phyloP scores from a whole-genome alignment of 2,797 vertebrate species.

The Sebastes hubbsi region DNA sequence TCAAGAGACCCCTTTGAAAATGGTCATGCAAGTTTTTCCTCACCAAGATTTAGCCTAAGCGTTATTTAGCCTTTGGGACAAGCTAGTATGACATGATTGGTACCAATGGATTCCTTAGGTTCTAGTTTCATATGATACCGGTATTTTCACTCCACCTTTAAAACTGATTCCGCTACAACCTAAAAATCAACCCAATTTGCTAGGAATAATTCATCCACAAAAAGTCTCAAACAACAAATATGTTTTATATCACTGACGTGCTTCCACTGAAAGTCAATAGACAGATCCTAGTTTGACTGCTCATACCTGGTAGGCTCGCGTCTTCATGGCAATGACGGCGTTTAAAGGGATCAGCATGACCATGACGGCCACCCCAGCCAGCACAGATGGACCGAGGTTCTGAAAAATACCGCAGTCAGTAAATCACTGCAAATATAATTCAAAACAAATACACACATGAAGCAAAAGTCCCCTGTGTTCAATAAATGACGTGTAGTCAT shows the following conservation, averaged over 20 bases:
- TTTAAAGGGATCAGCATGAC: conserved; percentile 94
- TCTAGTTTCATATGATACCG: too few species aligned
- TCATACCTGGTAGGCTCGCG: conserved; percentile 89
- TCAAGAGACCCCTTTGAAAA: too few species aligned
- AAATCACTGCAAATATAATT: neutral
- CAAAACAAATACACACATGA: neutral
- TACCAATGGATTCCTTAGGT: too few species aligned
- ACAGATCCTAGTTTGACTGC: neutral
- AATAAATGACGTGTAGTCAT: neutral
- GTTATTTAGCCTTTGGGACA: too few species aligned
- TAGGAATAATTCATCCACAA: neutral
- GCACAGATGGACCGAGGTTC: conserved; percentile 90
- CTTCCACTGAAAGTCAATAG: neutral
- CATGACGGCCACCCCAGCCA: conserved; percentile 96
- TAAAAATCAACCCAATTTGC: neutral
- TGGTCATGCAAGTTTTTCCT: too few species aligned
- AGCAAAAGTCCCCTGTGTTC: neutral
- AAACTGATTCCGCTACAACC: too few species aligned
- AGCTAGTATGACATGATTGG: too few species aligned
- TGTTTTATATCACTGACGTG: neutral
- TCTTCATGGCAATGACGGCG: conserved; percentile 92
- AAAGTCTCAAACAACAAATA: neutral
- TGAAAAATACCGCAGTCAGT: conserved; percentile 49
- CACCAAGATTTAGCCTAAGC: too few species aligned
- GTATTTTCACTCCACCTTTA: too few species aligned